These are phyloP conservation scores for Philopedon plagiatum DNA, from an alignment of 2,888 invertebrate genomes.

Conservation along the genomic window DNA sequence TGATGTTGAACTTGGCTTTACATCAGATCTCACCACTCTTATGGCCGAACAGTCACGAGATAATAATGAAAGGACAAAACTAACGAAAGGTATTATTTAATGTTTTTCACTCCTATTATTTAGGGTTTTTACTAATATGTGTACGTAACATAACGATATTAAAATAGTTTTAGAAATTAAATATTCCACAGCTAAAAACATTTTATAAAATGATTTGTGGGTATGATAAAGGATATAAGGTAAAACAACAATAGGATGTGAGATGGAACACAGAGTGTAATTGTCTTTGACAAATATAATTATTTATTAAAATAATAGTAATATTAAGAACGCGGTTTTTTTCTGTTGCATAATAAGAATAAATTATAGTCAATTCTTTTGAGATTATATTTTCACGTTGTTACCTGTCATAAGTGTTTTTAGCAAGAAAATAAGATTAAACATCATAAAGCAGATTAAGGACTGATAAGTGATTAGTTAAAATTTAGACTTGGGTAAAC, in stretches of 20 bases:
- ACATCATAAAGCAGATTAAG: slow-evolving; percentile 49
- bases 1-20: too few relatives aligned
- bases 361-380: slow-evolving; percentile 47
- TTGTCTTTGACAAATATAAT: slow-evolving; percentile 46
- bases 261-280: slow-evolving; percentile 39
- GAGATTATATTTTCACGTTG: slow-evolving; percentile 46
- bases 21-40: too few relatives aligned
- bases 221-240: slow-evolving; percentile 28
- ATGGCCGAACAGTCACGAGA: too few relatives aligned
- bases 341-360: slow-evolving; percentile 49
- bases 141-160: background rate
- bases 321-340: slow-evolving; percentile 45
- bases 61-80: too few relatives aligned
- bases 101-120: too few relatives aligned
- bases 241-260: slow-evolving; percentile 44
- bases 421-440: slow-evolving; percentile 51
- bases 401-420: slow-evolving; percentile 49
- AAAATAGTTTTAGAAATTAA: background rate
- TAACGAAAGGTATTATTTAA: too few relatives aligned
- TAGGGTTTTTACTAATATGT: too few relatives aligned
- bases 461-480: slow-evolving; percentile 51
- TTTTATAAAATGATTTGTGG: background rate
- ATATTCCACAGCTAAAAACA: background rate
- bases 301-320: slow-evolving; percentile 49
- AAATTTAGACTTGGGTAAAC: slow-evolving; percentile 46